These are phyloP conservation scores for Poecilus cupreus DNA, from an alignment of 2,888 invertebrate genomes.

Conservation along the genomic window DNA sequence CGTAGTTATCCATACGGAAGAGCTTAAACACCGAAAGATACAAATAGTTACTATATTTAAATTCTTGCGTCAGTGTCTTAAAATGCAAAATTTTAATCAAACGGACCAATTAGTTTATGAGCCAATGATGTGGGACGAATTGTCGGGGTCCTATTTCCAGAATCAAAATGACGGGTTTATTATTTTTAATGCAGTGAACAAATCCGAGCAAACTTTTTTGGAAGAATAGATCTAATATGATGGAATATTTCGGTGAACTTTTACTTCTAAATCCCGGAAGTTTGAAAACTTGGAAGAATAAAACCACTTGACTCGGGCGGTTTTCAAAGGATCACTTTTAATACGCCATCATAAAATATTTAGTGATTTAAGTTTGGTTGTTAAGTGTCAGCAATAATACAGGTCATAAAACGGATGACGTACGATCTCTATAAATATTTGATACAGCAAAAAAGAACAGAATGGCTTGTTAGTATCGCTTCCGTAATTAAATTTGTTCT, in stretches of 20 bases:
- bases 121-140: no score
- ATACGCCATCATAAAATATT: slow-evolving; percentile 13
- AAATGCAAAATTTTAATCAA: no score
- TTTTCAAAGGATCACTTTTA: neutral
- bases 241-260: neutral
- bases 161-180: no score
- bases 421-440: neutral
- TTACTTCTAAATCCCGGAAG: neutral
- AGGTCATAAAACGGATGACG: neutral
- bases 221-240: no score
- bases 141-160: no score
- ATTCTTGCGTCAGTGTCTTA: no score
- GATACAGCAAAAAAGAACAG: neutral
- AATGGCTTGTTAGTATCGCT: slow-evolving; percentile 12
- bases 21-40: no score
- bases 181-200: neutral
- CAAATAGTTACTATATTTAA: no score
- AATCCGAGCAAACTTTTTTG: neutral
- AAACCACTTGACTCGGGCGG: neutral
- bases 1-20: no score
- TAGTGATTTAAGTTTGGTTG: slow-evolving; percentile 26
- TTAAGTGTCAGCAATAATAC: slow-evolving; percentile 2
- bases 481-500: slow-evolving; percentile 13
- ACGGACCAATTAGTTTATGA: no score
- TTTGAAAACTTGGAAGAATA: neutral